Percentiles rank a stretch among this genome's conserved stretches.
These are phyloP conservation scores for Troides oblongomaculatus DNA, from an alignment of 2,888 invertebrate genomes.

Conservation along the genomic window DNA sequence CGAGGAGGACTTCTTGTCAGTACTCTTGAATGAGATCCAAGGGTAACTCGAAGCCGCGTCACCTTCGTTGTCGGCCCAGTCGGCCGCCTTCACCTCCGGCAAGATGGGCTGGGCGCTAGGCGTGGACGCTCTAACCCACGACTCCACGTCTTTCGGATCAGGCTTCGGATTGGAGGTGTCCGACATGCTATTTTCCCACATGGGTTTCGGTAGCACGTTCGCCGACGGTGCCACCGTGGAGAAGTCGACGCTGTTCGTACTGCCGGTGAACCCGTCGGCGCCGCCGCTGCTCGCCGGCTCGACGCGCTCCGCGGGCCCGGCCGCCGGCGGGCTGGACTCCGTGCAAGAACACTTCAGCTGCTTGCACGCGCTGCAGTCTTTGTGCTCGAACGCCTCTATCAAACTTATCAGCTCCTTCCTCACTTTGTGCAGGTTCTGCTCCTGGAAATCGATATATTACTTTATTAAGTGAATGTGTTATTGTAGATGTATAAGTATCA, in stretches of 20 bases:
- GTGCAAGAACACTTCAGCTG: constrained; percentile 41
- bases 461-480: no score
- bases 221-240: constrained; percentile 24
- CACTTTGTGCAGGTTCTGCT: constrained; percentile 44
- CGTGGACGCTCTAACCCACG: no score
- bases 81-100: constrained; percentile 1
- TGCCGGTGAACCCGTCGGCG: constrained; percentile 4
- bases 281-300: background rate
- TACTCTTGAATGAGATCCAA: background rate
- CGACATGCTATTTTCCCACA: constrained; percentile 2
- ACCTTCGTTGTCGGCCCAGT: background rate
- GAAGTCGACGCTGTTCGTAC: constrained; percentile 1
- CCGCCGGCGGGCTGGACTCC: constrained; percentile 20
- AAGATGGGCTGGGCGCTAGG: no score
- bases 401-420: constrained; percentile 42
- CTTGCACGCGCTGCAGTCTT: constrained; percentile 42
- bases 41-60: background rate
- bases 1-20: background rate
- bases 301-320: background rate
- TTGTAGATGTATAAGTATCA: no score
- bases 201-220: constrained; percentile 24
- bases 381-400: constrained; percentile 39
- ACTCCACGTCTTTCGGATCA: no score
- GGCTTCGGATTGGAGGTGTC: no score
- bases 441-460: constrained; percentile 38